These are phyloP conservation scores for Eilema griseolum DNA, from an alignment of 2,888 invertebrate species.

Conservation along the genomic window DNA sequence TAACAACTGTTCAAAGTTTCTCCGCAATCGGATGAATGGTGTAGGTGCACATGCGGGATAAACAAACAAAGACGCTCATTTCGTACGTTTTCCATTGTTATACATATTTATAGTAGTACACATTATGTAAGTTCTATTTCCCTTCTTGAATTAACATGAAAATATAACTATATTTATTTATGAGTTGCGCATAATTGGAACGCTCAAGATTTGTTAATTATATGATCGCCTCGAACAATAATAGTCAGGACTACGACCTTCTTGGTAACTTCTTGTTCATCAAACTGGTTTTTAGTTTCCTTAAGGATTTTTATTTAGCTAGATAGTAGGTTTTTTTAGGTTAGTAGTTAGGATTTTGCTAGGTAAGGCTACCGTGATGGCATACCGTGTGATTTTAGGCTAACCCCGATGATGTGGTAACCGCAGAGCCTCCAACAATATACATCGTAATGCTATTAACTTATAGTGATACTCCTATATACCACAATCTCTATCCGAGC, in stretches of 20 bases:
- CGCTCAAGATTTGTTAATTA: conserved; percentile 11
- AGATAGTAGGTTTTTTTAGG: too few relatives aligned
- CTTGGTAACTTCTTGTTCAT: neutral
- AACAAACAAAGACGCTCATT: neutral
- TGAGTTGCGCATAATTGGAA: conserved; percentile 11
- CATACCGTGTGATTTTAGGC: neutral
- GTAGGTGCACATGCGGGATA: neutral
- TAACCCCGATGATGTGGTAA: neutral
- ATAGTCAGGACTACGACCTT: neutral
- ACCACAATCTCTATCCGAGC: too few relatives aligned
- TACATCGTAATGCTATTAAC: too few relatives aligned
- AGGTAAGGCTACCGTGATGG: too few relatives aligned
- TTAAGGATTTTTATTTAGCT: neutral
- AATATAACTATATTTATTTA: conserved; percentile 13
- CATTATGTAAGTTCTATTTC: neutral
- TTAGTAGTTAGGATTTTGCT: too few relatives aligned
- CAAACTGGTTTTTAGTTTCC: too few relatives aligned
- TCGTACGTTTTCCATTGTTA: neutral
- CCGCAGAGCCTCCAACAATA: too few relatives aligned
- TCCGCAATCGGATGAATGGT: neutral
- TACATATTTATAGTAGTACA: neutral
- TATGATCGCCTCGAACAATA: conserved; percentile 14
- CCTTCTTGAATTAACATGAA: neutral
- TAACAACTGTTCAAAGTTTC: neutral
- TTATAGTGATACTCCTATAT: too few relatives aligned